Percentiles rank a stretch among this genome's conserved stretches.
phyloP scores from a whole-genome alignment of 2,113 vertebrate genomes.

The Pedetes capensis region DNA sequence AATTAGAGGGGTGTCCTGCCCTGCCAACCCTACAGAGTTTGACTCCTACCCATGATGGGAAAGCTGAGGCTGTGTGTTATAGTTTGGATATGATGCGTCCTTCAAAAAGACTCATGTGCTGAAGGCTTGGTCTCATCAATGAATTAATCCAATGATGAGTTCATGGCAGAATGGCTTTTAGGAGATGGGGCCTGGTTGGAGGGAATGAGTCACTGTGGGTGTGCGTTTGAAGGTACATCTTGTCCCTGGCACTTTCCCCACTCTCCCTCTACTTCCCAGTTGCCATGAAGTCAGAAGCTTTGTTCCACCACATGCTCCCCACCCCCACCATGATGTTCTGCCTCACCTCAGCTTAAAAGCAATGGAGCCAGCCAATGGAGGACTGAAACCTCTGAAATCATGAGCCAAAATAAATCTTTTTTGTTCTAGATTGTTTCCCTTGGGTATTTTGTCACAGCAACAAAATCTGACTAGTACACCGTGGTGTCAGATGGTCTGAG shows the following conservation, averaged over 20 bases:
- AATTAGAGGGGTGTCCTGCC: not conserved
- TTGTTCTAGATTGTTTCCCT: not conserved
- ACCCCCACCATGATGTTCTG: no score
- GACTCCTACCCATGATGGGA: not conserved
- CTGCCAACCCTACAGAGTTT: not conserved
- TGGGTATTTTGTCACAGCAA: not conserved
- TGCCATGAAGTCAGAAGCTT: not conserved
- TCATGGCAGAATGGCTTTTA: no score
- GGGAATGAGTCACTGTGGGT: not conserved
- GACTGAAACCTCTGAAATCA: not conserved
- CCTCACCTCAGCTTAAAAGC: not conserved
- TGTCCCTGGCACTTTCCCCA: not conserved
- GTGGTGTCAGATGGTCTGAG: rapidly evolving
- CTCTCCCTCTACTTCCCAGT: not conserved
- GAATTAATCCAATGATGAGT: no score
- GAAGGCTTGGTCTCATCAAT: not conserved
- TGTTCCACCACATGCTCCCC: not conserved
- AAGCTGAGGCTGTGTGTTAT: not conserved
- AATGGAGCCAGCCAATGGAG: not conserved
- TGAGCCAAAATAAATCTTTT: not conserved
- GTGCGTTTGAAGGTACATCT: not conserved
- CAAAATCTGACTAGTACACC: not conserved
- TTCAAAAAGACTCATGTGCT: not conserved
- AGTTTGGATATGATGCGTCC: not conserved
- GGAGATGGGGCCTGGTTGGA: not conserved